Evolutionary conservation across 2,797 vertebrate species (phyloP).

Genomic region (Oryzias sinensis): DNA sequence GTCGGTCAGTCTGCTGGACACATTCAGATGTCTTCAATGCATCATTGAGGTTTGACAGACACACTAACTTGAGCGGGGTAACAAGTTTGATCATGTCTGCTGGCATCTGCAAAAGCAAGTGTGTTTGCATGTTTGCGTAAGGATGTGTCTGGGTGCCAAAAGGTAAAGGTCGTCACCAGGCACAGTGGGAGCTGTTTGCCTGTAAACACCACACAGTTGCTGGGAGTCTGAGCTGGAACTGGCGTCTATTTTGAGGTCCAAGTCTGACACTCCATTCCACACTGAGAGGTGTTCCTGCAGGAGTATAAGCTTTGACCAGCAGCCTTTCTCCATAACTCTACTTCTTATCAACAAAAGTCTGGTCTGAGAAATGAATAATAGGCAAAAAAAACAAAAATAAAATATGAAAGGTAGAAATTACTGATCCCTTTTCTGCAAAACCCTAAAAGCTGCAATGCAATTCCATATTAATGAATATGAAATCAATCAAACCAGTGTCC

Average conservation of each 20-base stretch:
- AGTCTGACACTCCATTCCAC: not conserved
- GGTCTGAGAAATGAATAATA: not conserved
- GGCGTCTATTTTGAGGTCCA: conserved; percentile 41
- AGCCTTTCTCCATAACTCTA: not conserved
- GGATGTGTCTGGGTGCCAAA: conserved; percentile 1
- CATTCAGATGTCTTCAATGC: too few species aligned
- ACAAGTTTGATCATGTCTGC: conserved; percentile 5
- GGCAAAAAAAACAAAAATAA: not conserved
- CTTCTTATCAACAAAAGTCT: not conserved
- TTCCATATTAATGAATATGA: too few species aligned
- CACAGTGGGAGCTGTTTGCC: conserved; percentile 36
- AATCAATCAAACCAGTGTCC: too few species aligned
- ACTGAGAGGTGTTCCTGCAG: conserved; percentile 14
- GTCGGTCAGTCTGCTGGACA: too few species aligned
- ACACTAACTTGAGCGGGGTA: not conserved
- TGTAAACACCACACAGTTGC: conserved; percentile 52
- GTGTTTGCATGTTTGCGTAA: conserved; percentile 5
- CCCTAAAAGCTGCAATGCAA: too few species aligned
- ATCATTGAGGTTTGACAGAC: too few species aligned
- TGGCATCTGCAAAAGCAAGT: not conserved
- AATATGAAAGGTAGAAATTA: too few species aligned
- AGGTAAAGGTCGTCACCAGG: conserved; percentile 38
- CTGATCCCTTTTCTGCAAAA: too few species aligned
- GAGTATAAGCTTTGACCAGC: conserved; percentile 1
- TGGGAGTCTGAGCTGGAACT: conserved; percentile 31